A percentile compares a stretch with the other conserved stretches of the same genome.
Conservation (phyloP, 2,888 invertebrate genomes). For the Poecilobothrus nobilitatus region DNA sequence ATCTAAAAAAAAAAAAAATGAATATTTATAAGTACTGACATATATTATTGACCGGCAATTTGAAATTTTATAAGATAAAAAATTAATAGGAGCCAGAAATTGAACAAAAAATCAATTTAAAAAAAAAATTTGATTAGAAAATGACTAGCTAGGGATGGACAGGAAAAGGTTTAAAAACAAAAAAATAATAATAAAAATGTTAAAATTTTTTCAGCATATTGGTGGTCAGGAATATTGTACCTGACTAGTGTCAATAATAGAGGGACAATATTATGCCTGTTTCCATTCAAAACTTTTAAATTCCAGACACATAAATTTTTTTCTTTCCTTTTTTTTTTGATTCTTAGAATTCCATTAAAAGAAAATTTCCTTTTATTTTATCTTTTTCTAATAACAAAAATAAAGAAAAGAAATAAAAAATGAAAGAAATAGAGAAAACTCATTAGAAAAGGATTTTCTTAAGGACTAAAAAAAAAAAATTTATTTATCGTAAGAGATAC, state of each 20-base stretch:
- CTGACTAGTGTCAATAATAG: neutral
- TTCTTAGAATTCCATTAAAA: neutral
- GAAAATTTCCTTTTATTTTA: neutral
- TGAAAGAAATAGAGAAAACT: neutral
- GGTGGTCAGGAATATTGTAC: neutral
- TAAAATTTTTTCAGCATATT: neutral
- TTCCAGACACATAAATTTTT: neutral
- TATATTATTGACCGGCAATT: no score
- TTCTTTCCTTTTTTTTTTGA: neutral
- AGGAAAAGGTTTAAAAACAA: neutral
- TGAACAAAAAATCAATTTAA: no score
- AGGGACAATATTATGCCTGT: neutral
- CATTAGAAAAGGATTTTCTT: conserved; percentile 1
- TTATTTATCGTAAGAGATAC: no score
- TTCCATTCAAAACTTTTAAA: neutral
- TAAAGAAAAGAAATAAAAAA: no score
- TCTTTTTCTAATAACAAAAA: neutral
- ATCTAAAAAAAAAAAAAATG: no score
- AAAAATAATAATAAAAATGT: neutral
- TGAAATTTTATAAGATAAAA: no score
- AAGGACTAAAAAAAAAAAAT: neutral
- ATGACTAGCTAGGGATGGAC: neutral
- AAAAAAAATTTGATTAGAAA: no score
- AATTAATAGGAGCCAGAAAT: no score
- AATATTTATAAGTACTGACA: no score